Percentiles rank a stretch among this genome's conserved stretches.
phyloP scores from a whole-genome alignment of 2,113 vertebrate species.

The Theristicus caerulescens region DNA sequence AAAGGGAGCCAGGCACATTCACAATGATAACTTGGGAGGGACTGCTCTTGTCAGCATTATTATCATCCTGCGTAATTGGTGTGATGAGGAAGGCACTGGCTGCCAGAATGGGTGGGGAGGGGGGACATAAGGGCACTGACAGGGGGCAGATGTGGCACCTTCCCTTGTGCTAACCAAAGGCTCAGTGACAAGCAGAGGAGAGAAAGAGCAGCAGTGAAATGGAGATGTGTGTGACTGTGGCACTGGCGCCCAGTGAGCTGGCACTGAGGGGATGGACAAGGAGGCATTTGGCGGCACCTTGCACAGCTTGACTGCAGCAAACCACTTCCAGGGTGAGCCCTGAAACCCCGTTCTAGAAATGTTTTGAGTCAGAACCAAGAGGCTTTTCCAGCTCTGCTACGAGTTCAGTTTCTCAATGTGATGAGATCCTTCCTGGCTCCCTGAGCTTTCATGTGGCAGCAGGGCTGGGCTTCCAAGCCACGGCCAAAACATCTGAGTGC shows the following conservation, averaged over 20 bases:
- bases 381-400: background rate
- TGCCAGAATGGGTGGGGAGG: background rate
- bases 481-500: background rate
- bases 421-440: slow-evolving; percentile 11
- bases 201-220: background rate
- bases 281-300: background rate
- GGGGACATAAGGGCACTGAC: background rate
- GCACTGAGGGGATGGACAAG: background rate
- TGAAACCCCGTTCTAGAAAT: background rate
- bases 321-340: background rate
- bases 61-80: background rate
- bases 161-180: background rate
- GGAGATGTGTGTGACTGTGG: accelerated
- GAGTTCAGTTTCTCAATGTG: background rate
- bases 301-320: background rate
- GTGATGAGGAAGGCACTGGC: background rate
- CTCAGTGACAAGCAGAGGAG: background rate
- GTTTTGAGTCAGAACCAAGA: background rate
- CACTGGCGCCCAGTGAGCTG: accelerated
- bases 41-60: background rate
- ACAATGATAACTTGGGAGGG: background rate
- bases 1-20: background rate
- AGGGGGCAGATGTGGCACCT: background rate
- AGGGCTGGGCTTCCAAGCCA: background rate
- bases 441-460: background rate